Percentiles rank a stretch among this genome's conserved stretches.
These are phyloP conservation scores for Tetropium fuscum DNA, from an alignment of 2,888 invertebrate genomes.

Conservation along the genomic window DNA sequence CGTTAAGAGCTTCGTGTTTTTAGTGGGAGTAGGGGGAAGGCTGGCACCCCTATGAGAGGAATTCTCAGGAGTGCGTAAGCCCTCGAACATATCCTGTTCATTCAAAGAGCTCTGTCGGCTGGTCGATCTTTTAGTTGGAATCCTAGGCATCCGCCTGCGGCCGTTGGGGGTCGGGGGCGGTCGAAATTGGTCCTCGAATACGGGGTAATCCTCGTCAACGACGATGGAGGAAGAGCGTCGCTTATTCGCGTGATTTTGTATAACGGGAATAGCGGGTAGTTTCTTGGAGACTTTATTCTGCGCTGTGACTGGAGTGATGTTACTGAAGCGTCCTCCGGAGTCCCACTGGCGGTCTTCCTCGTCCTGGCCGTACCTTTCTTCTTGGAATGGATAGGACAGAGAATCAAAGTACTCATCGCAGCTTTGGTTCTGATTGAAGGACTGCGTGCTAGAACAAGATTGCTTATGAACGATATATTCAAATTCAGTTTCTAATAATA, in stretches of 20 bases:
- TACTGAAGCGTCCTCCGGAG: constrained; percentile 71
- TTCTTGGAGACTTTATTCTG: constrained; percentile 56
- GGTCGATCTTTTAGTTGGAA: constrained; percentile 60
- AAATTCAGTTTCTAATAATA: too few relatives aligned
- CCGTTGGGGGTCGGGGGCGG: constrained; percentile 61
- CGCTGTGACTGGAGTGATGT: constrained; percentile 47
- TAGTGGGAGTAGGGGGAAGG: constrained; percentile 65
- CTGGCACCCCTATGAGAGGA: constrained; percentile 62
- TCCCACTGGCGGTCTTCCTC: constrained; percentile 82
- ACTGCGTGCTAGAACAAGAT: constrained; percentile 48
- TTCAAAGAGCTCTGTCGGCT: constrained; percentile 63
- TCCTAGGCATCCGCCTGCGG: constrained; percentile 63
- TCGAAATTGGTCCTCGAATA: constrained; percentile 39
- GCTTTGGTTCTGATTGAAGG: constrained; percentile 62
- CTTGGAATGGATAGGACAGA: constrained; percentile 73
- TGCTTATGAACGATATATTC: too few relatives aligned
- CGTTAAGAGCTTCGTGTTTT: constrained; percentile 60
- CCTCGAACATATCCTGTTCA: constrained; percentile 55
- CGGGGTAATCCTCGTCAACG: constrained; percentile 55
- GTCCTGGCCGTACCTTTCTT: constrained; percentile 71
- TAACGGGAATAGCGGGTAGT: constrained; percentile 65
- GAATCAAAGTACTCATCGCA: constrained; percentile 78
- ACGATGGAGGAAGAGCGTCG: constrained; percentile 59
- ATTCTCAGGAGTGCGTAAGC: constrained; percentile 58
- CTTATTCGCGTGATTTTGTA: constrained; percentile 70